These are phyloP conservation scores for Lepidocyrtinus sp. DNA, from an alignment of 2,888 invertebrate species.

Conservation along the genomic window DNA sequence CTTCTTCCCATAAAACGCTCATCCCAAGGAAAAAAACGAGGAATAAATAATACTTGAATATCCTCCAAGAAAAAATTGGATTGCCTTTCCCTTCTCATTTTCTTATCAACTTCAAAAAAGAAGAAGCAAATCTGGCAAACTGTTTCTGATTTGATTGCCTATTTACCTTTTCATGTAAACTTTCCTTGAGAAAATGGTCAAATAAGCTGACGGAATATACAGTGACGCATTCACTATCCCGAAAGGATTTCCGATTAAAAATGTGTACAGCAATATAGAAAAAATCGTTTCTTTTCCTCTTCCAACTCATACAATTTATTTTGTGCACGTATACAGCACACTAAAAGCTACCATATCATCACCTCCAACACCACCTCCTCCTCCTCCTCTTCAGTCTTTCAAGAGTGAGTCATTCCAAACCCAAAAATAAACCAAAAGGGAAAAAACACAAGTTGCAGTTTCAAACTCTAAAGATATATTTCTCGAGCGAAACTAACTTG, in stretches of 20 bases:
- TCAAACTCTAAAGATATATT: neutral
- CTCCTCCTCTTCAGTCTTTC: conserved; percentile 57
- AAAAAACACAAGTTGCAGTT: neutral
- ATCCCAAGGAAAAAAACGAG: neutral
- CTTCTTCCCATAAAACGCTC: conserved; percentile 26
- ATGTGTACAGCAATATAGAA: neutral
- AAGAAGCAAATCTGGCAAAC: neutral
- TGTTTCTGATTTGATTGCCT: neutral
- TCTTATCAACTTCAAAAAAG: conserved; percentile 19
- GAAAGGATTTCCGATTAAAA: neutral
- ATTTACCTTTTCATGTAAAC: neutral
- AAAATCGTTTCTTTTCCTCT: neutral
- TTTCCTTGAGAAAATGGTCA: conserved; percentile 8
- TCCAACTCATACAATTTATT: neutral
- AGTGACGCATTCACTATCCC: neutral
- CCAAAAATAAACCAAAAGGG: conserved; percentile 60
- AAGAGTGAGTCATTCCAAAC: conserved; percentile 53
- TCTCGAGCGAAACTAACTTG: neutral
- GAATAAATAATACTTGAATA: conserved; percentile 1
- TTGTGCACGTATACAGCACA: neutral
- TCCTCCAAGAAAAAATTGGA: neutral
- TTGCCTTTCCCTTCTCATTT: neutral
- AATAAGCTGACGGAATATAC: neutral
- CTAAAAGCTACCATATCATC: conserved; percentile 28
- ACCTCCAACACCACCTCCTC: conserved; percentile 52